Conservation (phyloP, 2,113 vertebrate species). For the Podarcis raffonei region DNA sequence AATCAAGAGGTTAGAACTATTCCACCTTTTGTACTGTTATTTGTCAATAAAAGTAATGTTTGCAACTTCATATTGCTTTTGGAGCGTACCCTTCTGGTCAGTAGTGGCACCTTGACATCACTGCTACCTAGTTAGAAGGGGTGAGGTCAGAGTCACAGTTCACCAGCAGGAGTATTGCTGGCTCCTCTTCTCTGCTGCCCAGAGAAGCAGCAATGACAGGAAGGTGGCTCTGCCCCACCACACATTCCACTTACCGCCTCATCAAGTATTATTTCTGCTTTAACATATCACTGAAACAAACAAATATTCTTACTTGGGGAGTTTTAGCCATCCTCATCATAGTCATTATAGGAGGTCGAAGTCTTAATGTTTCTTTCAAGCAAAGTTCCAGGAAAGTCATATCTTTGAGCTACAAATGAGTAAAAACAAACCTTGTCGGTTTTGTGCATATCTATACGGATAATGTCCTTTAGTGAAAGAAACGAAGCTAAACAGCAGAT, state of each 20-base stretch:
- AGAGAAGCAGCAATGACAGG: no score
- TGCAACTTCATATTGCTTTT: not conserved
- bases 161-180: no score
- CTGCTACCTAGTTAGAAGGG: not conserved
- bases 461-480: not conserved
- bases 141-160: not conserved
- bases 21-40: not conserved
- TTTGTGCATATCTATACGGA: not conserved
- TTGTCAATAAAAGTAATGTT: not conserved
- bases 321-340: conserved; percentile 97
- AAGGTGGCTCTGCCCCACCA: no score
- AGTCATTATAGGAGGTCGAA: conserved; percentile 97
- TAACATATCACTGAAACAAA: not conserved
- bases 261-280: not conserved
- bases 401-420: conserved; percentile 86
- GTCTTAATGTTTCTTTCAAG: conserved; percentile 93
- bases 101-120: no score
- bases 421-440: fast-evolving
- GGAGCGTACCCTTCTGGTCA: not conserved
- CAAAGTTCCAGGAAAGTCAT: conserved; percentile 90
- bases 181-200: no score
- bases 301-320: conserved; percentile 80
- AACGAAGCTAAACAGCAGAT: not conserved
- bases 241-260: no score
- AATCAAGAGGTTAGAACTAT: not conserved